A percentile compares a stretch with the other conserved stretches of the same genome.
Evolutionary conservation across 1,140 invertebrate genomes (phyloP).

Genomic region (Phthorimaea operculella): DNA sequence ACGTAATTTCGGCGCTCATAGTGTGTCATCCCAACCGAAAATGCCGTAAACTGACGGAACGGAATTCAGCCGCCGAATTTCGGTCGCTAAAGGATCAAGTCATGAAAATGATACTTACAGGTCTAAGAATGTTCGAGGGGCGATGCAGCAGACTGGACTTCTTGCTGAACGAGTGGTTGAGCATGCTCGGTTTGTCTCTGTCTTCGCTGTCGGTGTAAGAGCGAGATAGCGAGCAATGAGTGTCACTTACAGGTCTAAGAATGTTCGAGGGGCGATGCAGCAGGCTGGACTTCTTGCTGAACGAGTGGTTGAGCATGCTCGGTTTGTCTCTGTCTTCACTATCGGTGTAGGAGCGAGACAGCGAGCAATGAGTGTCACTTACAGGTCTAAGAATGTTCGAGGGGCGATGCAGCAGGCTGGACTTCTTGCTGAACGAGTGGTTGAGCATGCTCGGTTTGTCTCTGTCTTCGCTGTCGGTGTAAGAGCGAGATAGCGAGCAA

Average conservation of each 20-base stretch:
- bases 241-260: slow-evolving; percentile 73
- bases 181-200: slow-evolving; percentile 60
- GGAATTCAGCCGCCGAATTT: no score
- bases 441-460: slow-evolving; percentile 67
- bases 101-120: slow-evolving; percentile 72
- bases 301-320: slow-evolving; percentile 68
- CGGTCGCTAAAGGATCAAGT: no score
- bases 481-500: slow-evolving; percentile 32
- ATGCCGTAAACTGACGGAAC: no score
- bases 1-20: no score
- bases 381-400: slow-evolving; percentile 76
- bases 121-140: slow-evolving; percentile 74
- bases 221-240: slow-evolving; percentile 27
- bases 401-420: slow-evolving; percentile 72
- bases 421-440: slow-evolving; percentile 69
- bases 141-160: slow-evolving; percentile 71
- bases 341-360: slow-evolving; percentile 43
- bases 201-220: slow-evolving; percentile 41
- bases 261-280: slow-evolving; percentile 76
- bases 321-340: slow-evolving; percentile 44
- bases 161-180: slow-evolving; percentile 70
- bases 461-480: slow-evolving; percentile 39
- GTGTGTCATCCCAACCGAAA: no score
- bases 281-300: slow-evolving; percentile 69
- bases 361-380: slow-evolving; percentile 56